Conservation (phyloP, 2,888 invertebrate species). For the Spilarctia lutea region DNA sequence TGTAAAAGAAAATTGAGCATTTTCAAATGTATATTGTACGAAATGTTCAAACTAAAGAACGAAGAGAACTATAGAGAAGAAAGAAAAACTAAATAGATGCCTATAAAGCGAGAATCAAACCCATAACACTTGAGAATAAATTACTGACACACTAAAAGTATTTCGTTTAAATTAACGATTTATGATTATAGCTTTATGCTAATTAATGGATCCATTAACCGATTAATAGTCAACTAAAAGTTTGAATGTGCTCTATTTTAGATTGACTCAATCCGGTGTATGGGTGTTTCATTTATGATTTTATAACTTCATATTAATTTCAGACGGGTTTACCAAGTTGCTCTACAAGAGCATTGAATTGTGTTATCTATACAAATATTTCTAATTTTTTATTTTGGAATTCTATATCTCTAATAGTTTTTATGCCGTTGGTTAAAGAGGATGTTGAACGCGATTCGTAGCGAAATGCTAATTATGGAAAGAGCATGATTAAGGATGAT, state of each 20-base stretch:
- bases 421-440: too few species aligned
- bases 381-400: too few species aligned
- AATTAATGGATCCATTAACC: constrained; percentile 23
- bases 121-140: background rate
- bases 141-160: constrained; percentile 11
- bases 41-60: too few species aligned
- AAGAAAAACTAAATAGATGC: too few species aligned
- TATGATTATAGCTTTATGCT: constrained; percentile 19
- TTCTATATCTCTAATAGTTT: too few species aligned
- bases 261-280: constrained; percentile 1
- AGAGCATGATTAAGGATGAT: too few species aligned
- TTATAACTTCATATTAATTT: constrained; percentile 4
- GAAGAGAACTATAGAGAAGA: too few species aligned
- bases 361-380: background rate
- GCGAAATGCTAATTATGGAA: too few species aligned
- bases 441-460: too few species aligned
- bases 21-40: too few species aligned
- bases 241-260: constrained; percentile 20
- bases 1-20: background rate
- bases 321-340: background rate
- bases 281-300: constrained; percentile 11
- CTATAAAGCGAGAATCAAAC: background rate
- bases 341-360: background rate
- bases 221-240: constrained; percentile 19
- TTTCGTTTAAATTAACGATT: constrained; percentile 24